Evolutionary conservation across 2,113 vertebrate genomes (phyloP), one percentile per base, ranked within the genome.

Genomic region (Atlantisia rogersi): DNA sequence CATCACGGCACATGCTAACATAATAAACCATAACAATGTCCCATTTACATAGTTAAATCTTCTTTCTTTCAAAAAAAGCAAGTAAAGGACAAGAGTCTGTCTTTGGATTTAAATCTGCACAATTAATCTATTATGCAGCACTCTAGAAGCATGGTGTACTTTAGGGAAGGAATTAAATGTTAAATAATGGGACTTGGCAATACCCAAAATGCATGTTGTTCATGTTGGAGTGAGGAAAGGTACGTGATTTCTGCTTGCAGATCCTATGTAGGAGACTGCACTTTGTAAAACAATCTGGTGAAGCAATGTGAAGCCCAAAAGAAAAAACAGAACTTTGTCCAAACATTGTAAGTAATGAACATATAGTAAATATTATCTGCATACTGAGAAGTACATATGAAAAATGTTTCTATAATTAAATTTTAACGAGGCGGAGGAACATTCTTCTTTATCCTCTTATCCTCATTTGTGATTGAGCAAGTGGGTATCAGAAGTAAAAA

Each of bases 391-490:
- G 29, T 20, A 59, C 8, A 22, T 19, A 53, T 12, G 82, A 78
- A 88, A 78, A 85, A 65, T 18, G 25, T 56, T 71, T 83, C 86
- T 32, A 48, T 78, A 86, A 91, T 74, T 65, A 82, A 19, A 83
- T 73, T 70, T 56, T 37, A 40, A 83, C 68, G 83, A 92, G 88
- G 48, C 19, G 53, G 62, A 84, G 44, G 84, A 86, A 78, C 64
- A 64, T 82, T 73, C n/a, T 94, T 55, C 35, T 88, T 94, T 75
- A 94, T 82, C 71, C 52, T 86, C 52, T 63, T 85, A 83, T 83
- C 74, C 73, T 90, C 58, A 53, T 87, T 79, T 96, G 82, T 59
- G 94, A 86, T 52, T 82, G 93, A 92, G 75, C 59, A 84, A 96
- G 78, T 64, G 32, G 35, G 74, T 40, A 93, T 55, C 5, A 13